Conservation (phyloP, 2,797 vertebrate genomes). For the Hydrophis major region DNA sequence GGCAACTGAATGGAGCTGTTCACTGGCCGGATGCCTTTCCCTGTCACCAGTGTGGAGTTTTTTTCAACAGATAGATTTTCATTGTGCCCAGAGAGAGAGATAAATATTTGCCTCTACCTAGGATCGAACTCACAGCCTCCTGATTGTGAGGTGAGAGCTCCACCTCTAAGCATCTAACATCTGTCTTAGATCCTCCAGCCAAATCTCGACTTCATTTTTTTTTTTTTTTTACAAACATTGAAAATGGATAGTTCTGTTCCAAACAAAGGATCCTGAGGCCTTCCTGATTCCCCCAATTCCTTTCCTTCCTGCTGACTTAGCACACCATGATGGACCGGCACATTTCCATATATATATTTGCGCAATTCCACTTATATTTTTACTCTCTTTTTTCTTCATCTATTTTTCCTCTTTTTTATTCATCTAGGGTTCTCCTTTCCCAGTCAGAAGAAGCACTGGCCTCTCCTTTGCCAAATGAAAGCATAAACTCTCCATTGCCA, state of each 20-base stretch:
- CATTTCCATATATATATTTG: not conserved
- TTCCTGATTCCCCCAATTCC: not conserved
- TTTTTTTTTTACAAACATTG: not conserved
- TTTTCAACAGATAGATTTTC: too few relatives aligned
- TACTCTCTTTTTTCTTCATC: not conserved
- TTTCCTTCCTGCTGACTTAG: not conserved
- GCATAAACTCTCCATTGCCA: slow-evolving; percentile 58
- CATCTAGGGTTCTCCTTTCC: slow-evolving; percentile 64
- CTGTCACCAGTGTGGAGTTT: too few relatives aligned
- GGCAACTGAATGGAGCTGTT: too few relatives aligned
- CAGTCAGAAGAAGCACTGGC: not conserved
- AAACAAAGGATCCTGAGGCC: not conserved
- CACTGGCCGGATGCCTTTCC: too few relatives aligned
- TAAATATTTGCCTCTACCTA: too few relatives aligned
- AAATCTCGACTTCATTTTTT: not conserved
- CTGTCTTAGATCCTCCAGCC: not conserved
- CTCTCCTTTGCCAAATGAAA: slow-evolving; percentile 27
- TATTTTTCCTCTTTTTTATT: slow-evolving; percentile 15
- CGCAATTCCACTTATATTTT: not conserved
- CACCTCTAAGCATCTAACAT: too few relatives aligned
- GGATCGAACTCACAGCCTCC: too few relatives aligned
- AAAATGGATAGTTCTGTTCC: not conserved
- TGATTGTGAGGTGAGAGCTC: too few relatives aligned
- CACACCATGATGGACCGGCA: not conserved
- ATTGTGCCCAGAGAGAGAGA: too few relatives aligned